Evolutionary conservation across 2,888 invertebrate genomes (phyloP).

Genomic region (Nomada fabriciana): DNA sequence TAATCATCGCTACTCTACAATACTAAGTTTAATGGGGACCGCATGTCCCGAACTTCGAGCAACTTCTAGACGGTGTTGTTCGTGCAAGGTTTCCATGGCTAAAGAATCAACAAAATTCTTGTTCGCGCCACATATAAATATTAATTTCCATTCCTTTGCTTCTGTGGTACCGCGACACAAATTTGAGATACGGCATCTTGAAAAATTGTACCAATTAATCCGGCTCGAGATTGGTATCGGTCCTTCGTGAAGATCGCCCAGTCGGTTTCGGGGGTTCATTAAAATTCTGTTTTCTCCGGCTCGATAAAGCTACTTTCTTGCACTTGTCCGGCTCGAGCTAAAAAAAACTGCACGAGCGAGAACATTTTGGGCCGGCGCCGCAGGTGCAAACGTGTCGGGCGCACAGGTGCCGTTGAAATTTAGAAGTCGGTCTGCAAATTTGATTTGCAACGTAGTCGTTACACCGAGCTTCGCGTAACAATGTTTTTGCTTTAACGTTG

Average conservation of each 20-base stretch:
- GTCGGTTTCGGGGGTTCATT: slow-evolving; percentile 55
- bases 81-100: no score
- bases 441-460: slow-evolving; percentile 19
- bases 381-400: slow-evolving; percentile 62
- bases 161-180: neutral
- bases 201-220: slow-evolving; percentile 25
- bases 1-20: neutral
- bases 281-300: slow-evolving; percentile 48
- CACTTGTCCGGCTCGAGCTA: slow-evolving; percentile 32
- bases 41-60: no score
- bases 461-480: neutral
- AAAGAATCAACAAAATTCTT: no score
- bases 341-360: slow-evolving; percentile 24
- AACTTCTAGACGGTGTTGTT: no score
- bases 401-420: slow-evolving; percentile 70
- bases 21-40: neutral
- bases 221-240: slow-evolving; percentile 20
- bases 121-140: no score
- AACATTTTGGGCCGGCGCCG: slow-evolving; percentile 60
- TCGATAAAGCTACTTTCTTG: slow-evolving; percentile 23
- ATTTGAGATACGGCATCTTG: neutral
- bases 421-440: slow-evolving; percentile 39
- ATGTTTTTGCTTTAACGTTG: no score
- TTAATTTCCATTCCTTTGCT: no score
- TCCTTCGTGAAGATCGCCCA: slow-evolving; percentile 33